A percentile compares a stretch with the other conserved stretches of the same genome.
Conservation (phyloP, 2,888 invertebrate genomes). For the Netelia virgata region DNA sequence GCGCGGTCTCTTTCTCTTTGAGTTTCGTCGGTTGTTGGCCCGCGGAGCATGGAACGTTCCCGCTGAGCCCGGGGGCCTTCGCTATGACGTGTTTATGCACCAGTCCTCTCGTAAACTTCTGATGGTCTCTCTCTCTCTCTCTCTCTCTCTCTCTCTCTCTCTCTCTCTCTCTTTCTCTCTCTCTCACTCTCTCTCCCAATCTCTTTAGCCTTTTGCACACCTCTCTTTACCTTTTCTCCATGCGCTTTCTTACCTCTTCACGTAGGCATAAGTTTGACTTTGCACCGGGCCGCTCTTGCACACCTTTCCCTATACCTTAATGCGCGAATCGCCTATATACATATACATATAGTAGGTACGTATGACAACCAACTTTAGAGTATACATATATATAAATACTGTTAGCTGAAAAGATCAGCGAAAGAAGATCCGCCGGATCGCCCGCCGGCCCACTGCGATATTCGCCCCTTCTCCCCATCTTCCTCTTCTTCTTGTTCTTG, state of each 20-base stretch:
- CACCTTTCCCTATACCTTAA: slow-evolving; percentile 36
- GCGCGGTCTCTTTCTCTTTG: slow-evolving; percentile 38
- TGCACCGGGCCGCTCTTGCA: slow-evolving; percentile 42
- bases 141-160: slow-evolving; percentile 31
- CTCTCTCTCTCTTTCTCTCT: slow-evolving; percentile 32
- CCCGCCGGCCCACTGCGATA: slow-evolving; percentile 58
- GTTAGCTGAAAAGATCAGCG: slow-evolving; percentile 55
- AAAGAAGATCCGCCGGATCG: slow-evolving; percentile 59
- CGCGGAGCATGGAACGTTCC: slow-evolving; percentile 62
- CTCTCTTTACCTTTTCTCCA: slow-evolving; percentile 16
- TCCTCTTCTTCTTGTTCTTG: slow-evolving; percentile 13
- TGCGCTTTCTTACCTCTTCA: slow-evolving; percentile 10
- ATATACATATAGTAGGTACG: neutral
- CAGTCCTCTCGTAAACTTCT: slow-evolving; percentile 78
- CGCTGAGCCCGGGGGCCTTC: slow-evolving; percentile 70
- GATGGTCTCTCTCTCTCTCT: slow-evolving; percentile 63
- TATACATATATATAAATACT: slow-evolving; percentile 38
- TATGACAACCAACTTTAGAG: neutral
- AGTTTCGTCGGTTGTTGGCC: slow-evolving; percentile 67
- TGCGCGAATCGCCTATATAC: slow-evolving; percentile 31
- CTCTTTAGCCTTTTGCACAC: slow-evolving; percentile 49
- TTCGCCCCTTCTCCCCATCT: slow-evolving; percentile 31
- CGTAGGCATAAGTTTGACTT: slow-evolving; percentile 42
- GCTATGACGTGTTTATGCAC: slow-evolving; percentile 79
- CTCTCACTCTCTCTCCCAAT: slow-evolving; percentile 58